Evolutionary conservation across 2,797 vertebrate genomes (phyloP).

Genomic region (Pteronotus mesoamericanus): DNA sequence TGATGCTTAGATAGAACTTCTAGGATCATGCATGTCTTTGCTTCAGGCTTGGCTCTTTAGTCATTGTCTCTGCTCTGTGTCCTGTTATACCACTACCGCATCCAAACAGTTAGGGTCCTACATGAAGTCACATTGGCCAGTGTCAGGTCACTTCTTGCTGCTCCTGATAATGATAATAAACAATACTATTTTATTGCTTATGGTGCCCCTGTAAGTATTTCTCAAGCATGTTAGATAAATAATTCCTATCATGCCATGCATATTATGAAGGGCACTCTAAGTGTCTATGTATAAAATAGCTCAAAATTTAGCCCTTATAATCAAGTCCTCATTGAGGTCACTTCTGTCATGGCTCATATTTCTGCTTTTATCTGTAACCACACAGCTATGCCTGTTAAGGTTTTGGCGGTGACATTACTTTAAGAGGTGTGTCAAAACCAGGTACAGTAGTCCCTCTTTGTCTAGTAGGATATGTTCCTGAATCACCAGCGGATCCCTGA

Average conservation of each 20-base stretch:
- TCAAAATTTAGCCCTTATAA: not conserved
- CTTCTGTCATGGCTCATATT: not conserved
- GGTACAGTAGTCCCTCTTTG: not conserved
- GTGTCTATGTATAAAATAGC: not conserved
- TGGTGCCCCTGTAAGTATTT: not conserved
- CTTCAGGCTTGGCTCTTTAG: not conserved
- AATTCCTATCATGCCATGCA: not conserved
- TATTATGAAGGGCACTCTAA: not conserved
- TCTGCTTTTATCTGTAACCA: not conserved
- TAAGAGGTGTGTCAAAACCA: not conserved
- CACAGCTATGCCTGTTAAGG: not conserved
- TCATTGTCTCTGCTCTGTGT: not conserved
- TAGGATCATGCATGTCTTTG: not conserved
- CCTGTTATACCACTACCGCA: not conserved
- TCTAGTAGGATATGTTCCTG: not conserved
- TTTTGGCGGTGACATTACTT: conserved; percentile 5
- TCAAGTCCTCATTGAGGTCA: not conserved
- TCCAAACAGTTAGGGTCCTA: not conserved
- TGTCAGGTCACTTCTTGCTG: not conserved
- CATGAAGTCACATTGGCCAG: not conserved
- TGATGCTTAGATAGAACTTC: not conserved
- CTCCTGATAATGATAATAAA: not conserved
- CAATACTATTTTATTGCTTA: not conserved
- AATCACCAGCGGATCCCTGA: no score
- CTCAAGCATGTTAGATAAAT: not conserved